These are phyloP conservation scores for Falco punctatus DNA, from an alignment of 2,113 vertebrate genomes.

Conservation along the genomic window DNA sequence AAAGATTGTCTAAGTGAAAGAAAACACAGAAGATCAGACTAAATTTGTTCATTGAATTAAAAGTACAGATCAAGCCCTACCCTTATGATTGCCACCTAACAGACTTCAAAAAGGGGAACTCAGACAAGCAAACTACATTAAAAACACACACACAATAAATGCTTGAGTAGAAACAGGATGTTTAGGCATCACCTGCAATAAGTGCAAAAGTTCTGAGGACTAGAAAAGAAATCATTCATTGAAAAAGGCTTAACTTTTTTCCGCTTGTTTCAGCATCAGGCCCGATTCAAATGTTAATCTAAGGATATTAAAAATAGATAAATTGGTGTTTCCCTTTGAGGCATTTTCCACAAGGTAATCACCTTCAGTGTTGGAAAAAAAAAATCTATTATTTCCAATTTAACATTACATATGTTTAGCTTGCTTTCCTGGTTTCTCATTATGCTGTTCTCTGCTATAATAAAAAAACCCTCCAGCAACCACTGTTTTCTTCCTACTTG, in stretches of 20 bases:
- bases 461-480: background rate
- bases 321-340: background rate
- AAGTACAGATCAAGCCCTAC: background rate
- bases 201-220: background rate
- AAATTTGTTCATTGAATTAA: background rate
- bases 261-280: background rate
- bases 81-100: background rate
- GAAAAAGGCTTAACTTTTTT: background rate
- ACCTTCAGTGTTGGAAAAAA: background rate
- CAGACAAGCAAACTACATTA: background rate
- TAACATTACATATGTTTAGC: background rate
- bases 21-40: background rate
- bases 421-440: background rate
- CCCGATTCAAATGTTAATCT: background rate
- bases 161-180: background rate
- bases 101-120: background rate
- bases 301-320: background rate
- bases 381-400: background rate
- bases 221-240: background rate
- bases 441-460: background rate
- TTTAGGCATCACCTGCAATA: background rate
- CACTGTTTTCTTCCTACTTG: background rate
- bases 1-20: background rate
- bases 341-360: background rate
- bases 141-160: background rate